phyloP scores from a whole-genome alignment of 2,797 vertebrate genomes.

The Agapornis canus region DNA sequence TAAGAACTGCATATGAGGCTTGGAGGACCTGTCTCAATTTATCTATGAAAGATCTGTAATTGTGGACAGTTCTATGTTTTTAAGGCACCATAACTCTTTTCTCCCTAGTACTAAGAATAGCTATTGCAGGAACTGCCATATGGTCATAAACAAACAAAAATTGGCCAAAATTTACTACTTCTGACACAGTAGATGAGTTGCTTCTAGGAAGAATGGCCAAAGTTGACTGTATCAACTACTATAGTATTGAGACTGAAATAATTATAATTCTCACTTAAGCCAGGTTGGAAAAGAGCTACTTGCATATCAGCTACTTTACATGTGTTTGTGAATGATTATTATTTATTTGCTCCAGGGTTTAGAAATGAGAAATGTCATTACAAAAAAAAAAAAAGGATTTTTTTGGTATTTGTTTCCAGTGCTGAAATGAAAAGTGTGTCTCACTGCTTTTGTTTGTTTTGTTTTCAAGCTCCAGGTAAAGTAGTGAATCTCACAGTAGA shows the following conservation, averaged over 20 bases:
- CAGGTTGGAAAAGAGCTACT: neutral
- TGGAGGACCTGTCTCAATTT: neutral
- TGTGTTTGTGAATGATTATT: neutral
- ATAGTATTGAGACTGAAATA: neutral
- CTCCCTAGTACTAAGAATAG: neutral
- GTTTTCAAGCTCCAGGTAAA: slow-evolving; percentile 89
- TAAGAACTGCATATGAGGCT: neutral
- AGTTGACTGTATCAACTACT: neutral
- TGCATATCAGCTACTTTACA: neutral
- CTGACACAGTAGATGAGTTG: neutral
- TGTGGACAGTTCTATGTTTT: neutral
- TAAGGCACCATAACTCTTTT: neutral
- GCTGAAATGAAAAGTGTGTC: neutral
- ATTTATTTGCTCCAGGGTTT: neutral
- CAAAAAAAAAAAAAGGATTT: neutral
- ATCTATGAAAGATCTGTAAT: neutral
- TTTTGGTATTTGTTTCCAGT: neutral
- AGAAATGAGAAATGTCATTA: neutral
- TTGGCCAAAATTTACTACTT: neutral
- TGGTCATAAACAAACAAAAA: neutral
- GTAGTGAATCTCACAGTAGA: slow-evolving; percentile 94
- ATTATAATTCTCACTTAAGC: neutral
- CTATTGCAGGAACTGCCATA: neutral
- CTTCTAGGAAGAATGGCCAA: neutral
- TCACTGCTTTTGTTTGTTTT: slow-evolving; percentile 17